These are phyloP conservation scores for Melinaea menophilus DNA, from an alignment of 2,888 invertebrate genomes.

Conservation along the genomic window DNA sequence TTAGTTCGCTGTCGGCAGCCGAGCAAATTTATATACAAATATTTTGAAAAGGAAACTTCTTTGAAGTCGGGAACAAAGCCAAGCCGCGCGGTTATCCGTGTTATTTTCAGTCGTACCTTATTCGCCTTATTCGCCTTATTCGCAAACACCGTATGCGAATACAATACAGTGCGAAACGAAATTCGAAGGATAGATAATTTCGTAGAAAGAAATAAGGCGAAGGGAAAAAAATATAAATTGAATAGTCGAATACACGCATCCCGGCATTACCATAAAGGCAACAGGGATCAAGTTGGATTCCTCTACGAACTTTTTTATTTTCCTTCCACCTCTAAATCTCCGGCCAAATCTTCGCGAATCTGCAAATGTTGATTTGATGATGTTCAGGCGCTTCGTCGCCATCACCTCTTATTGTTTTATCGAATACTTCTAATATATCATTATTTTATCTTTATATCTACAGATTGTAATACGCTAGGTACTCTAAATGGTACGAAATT, in stretches of 20 bases:
- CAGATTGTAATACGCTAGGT: neutral
- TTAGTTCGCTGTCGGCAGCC: conserved; percentile 42
- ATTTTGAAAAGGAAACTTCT: conserved; percentile 70
- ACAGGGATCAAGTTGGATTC: conserved; percentile 77
- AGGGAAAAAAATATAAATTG: conserved; percentile 77
- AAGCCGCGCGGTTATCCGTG: conserved; percentile 74
- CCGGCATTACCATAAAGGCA: conserved; percentile 77
- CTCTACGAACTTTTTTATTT: conserved; percentile 78
- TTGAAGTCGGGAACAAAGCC: conserved; percentile 76
- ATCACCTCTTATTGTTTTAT: conserved; percentile 9
- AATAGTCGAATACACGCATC: conserved; percentile 78
- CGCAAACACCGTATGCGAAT: conserved; percentile 74
- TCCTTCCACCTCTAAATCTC: conserved; percentile 78
- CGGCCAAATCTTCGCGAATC: conserved; percentile 76
- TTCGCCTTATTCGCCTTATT: conserved; percentile 52
- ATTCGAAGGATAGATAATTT: conserved; percentile 78
- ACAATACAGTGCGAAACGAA: conserved; percentile 78
- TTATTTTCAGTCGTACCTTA: conserved; percentile 75
- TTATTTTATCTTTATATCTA: neutral
- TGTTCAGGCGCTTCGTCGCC: conserved; percentile 42
- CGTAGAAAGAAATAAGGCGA: conserved; percentile 73
- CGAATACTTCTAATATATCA: neutral
- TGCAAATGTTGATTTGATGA: conserved; percentile 80
- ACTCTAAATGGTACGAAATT: too few relatives aligned
- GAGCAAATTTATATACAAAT: conserved; percentile 66